Evolutionary conservation across 2,797 vertebrate species (phyloP), one percentile per base, ranked within the genome.

Genomic region (Caiman crocodilus): DNA sequence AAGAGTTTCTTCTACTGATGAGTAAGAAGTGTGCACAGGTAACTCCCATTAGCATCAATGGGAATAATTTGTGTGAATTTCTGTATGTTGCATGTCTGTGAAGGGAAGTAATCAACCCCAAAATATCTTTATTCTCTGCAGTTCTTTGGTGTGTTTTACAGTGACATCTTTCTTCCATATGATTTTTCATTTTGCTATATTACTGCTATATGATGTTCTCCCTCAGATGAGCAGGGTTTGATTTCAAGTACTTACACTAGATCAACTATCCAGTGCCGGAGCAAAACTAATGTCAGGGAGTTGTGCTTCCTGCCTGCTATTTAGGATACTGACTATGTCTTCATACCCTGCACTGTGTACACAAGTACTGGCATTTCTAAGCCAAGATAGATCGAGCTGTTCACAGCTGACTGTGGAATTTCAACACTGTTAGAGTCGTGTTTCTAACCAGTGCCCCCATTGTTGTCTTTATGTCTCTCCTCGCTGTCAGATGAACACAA

Each of bases 21-120:
- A 85, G 89, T 76, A 89, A 11, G 42, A 89, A 11, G 50, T 74
- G 32, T 74, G 76, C 94, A 95, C 77, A 95, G 87, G 78, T 92
- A 96, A 95, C 94, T 96, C 85, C 56, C 94, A 59, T 95, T 95
- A 95, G 91, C 90, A 88, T 64, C 64, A 88, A 73, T 94, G 78
- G 80, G 92, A 96, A 50, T 50, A 50, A 50, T 50, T 50, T 50
- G 42, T 50, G 42, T 50, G 42, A 50, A 50, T 50, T 50, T 50
- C 42, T 50, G 95, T 90, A 50, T 11, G 11, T 50, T 50, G 42
- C 42, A 50, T 50, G 42, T 10, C 42, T 50, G 42, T 50, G 42
- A 50, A 50, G 42, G 42, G 42, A 50, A 50, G 42, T 50, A n/a
- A n/a, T n/a, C 15, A n/a, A 65, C 15, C 28, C 28, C 28, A 65